phyloP scores from a whole-genome alignment of 1,140 invertebrate species.

The Trachymyrmex septentrionalis region DNA sequence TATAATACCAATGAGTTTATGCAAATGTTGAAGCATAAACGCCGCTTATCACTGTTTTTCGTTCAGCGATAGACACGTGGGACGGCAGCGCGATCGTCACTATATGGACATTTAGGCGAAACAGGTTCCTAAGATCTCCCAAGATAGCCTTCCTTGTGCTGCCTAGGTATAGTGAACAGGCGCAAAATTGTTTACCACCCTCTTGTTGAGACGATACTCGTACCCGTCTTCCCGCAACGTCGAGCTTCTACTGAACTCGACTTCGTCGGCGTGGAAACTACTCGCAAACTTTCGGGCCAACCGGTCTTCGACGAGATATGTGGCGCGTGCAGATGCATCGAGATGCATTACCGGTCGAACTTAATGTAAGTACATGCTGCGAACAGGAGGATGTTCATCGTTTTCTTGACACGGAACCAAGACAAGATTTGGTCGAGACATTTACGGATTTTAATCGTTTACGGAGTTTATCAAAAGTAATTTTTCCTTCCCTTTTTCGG shows the following conservation, averaged over 20 bases:
- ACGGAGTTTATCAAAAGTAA: background rate
- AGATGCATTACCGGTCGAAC: slow-evolving; percentile 59
- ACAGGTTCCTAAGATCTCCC: slow-evolving; percentile 41
- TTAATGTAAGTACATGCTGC: slow-evolving; percentile 61
- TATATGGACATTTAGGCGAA: slow-evolving; percentile 41
- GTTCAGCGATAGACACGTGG: slow-evolving; percentile 11
- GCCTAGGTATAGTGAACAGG: slow-evolving; percentile 24
- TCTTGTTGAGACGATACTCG: slow-evolving; percentile 28
- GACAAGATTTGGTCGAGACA: slow-evolving; percentile 42
- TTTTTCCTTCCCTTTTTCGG: background rate
- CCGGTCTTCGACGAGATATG: slow-evolving; percentile 53
- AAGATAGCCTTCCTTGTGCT: slow-evolving; percentile 31
- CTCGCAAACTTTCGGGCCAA: slow-evolving; percentile 57
- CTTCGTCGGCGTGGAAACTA: slow-evolving; percentile 59
- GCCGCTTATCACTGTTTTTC: slow-evolving; percentile 37
- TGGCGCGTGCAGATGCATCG: slow-evolving; percentile 58
- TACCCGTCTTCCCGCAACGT: slow-evolving; percentile 5
- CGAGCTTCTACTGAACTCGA: background rate
- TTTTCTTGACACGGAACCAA: slow-evolving; percentile 2
- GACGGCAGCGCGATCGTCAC: background rate
- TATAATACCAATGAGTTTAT: slow-evolving; percentile 33
- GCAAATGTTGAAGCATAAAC: slow-evolving; percentile 26
- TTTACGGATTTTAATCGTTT: slow-evolving; percentile 57
- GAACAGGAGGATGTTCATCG: background rate
- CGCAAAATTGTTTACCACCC: slow-evolving; percentile 57